Percentiles rank a stretch among this genome's conserved stretches.
Evolutionary conservation across 2,113 vertebrate genomes (phyloP).

Genomic region (Gobiocypris rarus): DNA sequence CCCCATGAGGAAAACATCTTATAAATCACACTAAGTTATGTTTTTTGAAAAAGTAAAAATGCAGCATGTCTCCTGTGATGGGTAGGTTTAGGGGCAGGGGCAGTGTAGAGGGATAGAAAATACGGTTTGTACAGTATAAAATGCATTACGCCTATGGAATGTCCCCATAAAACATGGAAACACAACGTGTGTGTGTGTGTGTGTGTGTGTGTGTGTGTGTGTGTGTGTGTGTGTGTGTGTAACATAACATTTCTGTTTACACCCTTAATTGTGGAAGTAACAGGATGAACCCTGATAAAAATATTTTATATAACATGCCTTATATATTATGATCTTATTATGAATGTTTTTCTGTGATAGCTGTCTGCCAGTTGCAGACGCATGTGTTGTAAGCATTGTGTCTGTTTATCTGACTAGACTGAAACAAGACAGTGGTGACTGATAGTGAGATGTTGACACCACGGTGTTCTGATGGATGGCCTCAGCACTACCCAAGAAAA

Average conservation of each 20-base stretch:
- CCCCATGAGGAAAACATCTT: too few species aligned
- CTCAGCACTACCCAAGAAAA: slow-evolving; percentile 23
- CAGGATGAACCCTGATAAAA: neutral
- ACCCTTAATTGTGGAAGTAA: neutral
- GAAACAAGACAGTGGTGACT: slow-evolving; percentile 37
- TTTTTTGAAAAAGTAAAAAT: too few species aligned
- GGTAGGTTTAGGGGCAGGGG: too few species aligned
- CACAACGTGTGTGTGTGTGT: too few species aligned
- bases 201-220: too few species aligned
- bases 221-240: too few species aligned
- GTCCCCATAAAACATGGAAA: too few species aligned
- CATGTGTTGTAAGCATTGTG: neutral
- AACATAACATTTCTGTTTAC: neutral
- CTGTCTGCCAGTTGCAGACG: neutral
- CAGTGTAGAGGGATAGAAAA: too few species aligned
- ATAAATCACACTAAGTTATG: too few species aligned
- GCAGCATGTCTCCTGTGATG: too few species aligned
- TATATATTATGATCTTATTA: neutral
- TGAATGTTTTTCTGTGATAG: neutral
- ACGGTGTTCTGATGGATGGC: slow-evolving; percentile 38
- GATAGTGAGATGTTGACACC: slow-evolving; percentile 40
- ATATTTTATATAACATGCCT: neutral
- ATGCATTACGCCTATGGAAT: too few species aligned
- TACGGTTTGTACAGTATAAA: too few species aligned
- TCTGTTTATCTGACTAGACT: slow-evolving; percentile 34